Evolutionary conservation across 2,797 vertebrate species (phyloP), one percentile per base, ranked within the genome.

Genomic region (Lerista edwardsae): DNA sequence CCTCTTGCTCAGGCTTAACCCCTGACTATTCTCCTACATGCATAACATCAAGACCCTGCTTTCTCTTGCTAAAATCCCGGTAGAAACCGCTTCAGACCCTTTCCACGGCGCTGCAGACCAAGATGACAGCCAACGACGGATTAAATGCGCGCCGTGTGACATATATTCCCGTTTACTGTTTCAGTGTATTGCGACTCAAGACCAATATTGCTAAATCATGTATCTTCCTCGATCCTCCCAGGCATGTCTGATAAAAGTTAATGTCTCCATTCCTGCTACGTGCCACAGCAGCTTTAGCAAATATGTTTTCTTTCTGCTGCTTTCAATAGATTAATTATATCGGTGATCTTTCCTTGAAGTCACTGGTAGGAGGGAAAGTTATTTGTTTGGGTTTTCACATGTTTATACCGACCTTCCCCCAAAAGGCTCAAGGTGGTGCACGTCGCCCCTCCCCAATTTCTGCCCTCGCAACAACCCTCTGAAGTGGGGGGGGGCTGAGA

Each of bases 211-310:
- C 57, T 81, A 62, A 81, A 81, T 81, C 72, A 72, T 73, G 57
- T 44, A 81, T 73, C 68, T 36, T 51, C 12, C 34, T 59, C 51
- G n/a, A 61, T 81, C 69, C 80, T 57, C 80, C 72, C 11, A 57
- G 57, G 80, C 59, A 25, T 61, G 11, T 59, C 68, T 81, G 44
- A 71, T 81, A 61, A 81, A 61, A 61, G 72, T 57, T 81, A 55
- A 81, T 81, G 55, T 62, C 80, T 81, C 80, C 57, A 23, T 81
- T 73, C 39, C 69, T 55, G n/a, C 79, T 72, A 14, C n/a, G 27
- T 81, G 29, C 72, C 55, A 81, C n/a, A 72, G 73, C 29, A 62
- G 71, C 29, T 73, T 73, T 61, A 73, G n/a, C 51, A 65, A 41
- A 61, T 41, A 59, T 72, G 59, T 82, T 72, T 71, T 55, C 23